phyloP scores from a whole-genome alignment of 2,888 invertebrate genomes.

The Dorcus parallelipipedus region DNA sequence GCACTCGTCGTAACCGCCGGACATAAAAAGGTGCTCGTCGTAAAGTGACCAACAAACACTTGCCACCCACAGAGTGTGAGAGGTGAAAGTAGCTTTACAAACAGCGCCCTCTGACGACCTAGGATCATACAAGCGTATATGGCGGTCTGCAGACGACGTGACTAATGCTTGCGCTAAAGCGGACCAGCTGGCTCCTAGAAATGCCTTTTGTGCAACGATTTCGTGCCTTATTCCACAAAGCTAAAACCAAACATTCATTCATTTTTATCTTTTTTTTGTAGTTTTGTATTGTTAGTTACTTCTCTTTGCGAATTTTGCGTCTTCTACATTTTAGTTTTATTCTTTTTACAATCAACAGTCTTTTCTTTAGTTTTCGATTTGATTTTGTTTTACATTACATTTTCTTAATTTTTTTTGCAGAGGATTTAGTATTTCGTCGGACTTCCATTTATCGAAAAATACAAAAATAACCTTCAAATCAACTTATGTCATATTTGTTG shows the following conservation, averaged over 20 bases:
- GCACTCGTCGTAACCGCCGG: conserved; percentile 86
- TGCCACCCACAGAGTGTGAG: conserved; percentile 91
- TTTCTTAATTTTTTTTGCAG: too few relatives aligned
- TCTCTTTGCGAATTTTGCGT: too few relatives aligned
- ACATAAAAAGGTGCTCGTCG: conserved; percentile 81
- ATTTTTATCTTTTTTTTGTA: background rate
- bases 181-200: conserved; percentile 84
- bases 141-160: conserved; percentile 87
- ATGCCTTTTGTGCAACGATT: conserved; percentile 85
- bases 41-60: conserved; percentile 84
- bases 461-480: too few relatives aligned
- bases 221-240: conserved; percentile 79
- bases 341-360: too few relatives aligned
- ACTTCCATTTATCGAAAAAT: too few relatives aligned
- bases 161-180: conserved; percentile 69
- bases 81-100: conserved; percentile 83
- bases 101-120: conserved; percentile 82
- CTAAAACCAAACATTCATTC: conserved; percentile 27
- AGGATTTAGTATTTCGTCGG: too few relatives aligned
- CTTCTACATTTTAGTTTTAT: too few relatives aligned
- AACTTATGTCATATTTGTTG: too few relatives aligned
- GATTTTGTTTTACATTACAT: too few relatives aligned
- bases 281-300: too few relatives aligned
- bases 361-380: too few relatives aligned
- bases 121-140: conserved; percentile 89